phyloP scores from a whole-genome alignment of 2,797 vertebrate species.

The Sebastes kiyomatsui region DNA sequence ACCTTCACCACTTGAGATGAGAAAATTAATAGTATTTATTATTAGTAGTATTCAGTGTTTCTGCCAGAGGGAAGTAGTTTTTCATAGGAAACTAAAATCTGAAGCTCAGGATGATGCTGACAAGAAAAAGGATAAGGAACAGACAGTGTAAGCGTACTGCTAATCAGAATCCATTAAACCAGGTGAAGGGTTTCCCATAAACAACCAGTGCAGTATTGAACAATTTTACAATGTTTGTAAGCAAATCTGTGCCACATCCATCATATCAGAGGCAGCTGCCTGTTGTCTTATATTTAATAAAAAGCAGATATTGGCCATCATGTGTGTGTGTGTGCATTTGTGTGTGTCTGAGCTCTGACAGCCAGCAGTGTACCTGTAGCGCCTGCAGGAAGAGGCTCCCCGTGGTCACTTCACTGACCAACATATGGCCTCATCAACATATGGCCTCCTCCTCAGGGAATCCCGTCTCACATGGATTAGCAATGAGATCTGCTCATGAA shows the following conservation, averaged over 20 bases:
- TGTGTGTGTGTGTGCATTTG: constrained; percentile 1
- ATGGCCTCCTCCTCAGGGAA: constrained; percentile 42
- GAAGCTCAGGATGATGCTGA: background rate
- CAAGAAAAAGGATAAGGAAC: background rate
- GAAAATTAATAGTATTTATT: background rate
- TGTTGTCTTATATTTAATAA: background rate
- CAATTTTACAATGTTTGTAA: background rate
- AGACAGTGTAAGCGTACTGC: background rate
- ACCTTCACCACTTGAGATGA: background rate
- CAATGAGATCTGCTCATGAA: constrained; percentile 13
- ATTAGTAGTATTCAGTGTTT: background rate
- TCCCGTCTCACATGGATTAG: background rate
- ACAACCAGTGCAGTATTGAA: background rate
- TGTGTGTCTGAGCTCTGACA: constrained; percentile 4
- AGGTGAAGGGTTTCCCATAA: background rate
- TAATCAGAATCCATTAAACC: background rate
- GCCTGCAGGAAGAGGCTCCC: constrained; percentile 35
- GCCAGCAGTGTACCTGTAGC: constrained; percentile 20
- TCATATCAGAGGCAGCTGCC: background rate
- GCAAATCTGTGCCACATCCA: constrained; percentile 1
- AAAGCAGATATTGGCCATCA: background rate
- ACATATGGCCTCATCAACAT: constrained; percentile 46
- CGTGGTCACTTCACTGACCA: constrained; percentile 18
- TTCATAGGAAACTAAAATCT: background rate
- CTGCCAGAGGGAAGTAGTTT: background rate